Evolutionary conservation across 1,140 invertebrate species (phyloP).

Genomic region (Drosophila guanche): DNA sequence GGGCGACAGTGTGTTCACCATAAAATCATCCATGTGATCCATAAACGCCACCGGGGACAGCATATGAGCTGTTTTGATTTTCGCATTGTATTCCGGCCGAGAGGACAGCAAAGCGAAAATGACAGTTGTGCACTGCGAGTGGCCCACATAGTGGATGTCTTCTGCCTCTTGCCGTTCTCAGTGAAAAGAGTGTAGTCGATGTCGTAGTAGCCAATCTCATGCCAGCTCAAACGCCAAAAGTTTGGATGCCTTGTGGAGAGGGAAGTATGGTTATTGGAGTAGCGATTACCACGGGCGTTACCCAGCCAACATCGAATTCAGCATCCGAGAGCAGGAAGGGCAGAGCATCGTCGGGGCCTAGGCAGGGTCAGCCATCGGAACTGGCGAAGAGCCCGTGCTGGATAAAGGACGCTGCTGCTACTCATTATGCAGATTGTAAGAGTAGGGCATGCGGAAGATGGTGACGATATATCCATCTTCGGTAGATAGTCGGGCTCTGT

Average conservation of each 20-base stretch:
- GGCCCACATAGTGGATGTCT: slow-evolving; percentile 83
- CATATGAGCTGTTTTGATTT: slow-evolving; percentile 85
- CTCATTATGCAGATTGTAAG: slow-evolving; percentile 46
- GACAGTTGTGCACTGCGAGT: slow-evolving; percentile 85
- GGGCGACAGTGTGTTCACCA: slow-evolving; percentile 36
- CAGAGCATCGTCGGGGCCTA: slow-evolving; percentile 81
- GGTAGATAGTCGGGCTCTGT: slow-evolving; percentile 83
- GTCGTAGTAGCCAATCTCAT: slow-evolving; percentile 89
- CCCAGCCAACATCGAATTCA: slow-evolving; percentile 90
- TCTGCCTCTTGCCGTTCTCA: slow-evolving; percentile 78
- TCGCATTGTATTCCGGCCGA: slow-evolving; percentile 87
- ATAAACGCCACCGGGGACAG: slow-evolving; percentile 86
- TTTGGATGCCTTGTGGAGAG: slow-evolving; percentile 75
- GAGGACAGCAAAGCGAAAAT: slow-evolving; percentile 86
- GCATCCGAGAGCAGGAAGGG: slow-evolving; percentile 87
- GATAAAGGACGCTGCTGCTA: slow-evolving; percentile 83
- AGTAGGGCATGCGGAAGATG: slow-evolving; percentile 84
- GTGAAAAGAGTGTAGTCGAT: slow-evolving; percentile 86
- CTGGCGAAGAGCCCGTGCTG: slow-evolving; percentile 87
- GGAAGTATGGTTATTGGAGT: slow-evolving; percentile 85
- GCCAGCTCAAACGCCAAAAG: slow-evolving; percentile 86
- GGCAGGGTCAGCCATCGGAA: slow-evolving; percentile 85
- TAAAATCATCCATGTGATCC: slow-evolving; percentile 22
- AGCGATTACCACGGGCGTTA: slow-evolving; percentile 88
- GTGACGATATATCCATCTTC: slow-evolving; percentile 84